Evolutionary conservation across 2,113 vertebrate species (phyloP), one percentile per base, ranked within the genome.

Genomic region (Dendropsophus ebraccatus): DNA sequence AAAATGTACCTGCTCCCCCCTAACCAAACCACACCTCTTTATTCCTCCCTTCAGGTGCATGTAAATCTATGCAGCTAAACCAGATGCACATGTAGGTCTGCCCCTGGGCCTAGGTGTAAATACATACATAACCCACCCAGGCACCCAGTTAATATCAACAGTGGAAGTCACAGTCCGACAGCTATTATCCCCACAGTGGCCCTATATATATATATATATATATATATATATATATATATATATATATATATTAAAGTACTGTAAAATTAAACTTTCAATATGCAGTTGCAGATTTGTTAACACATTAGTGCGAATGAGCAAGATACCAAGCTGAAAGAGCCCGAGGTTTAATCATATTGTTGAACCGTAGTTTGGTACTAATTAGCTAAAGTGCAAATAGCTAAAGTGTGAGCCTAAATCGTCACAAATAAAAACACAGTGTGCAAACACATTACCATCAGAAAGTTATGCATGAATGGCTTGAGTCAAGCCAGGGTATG

Each of bases 331-430:
- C 58, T 25, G 11, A 47, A 81, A 58, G 5, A 7, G 37, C 56
- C 37, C 47, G 78, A 19, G 58, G 37, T 45, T n/a, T 62, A 62
- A 65, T 81, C 30, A 81, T 41, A 28, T 45, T 65, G 30, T 19
- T 81, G 78, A 81, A 65, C 78, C 7, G 41, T 45, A 28, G n/a
- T 81, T 65, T 65, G 78, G 56, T 65, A 47, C 56, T 81, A 47
- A 81, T 65, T 81, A 81, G 25, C 35, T 41, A n/a, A 79, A 65
- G 78, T 81, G 37, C 23, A 30, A 81, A 81, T 19, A 67, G 25
- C 37, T 81, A 32, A 81, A 32, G 16, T 82, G 62, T 49, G 62
- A 82, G 28, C 12, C 11, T 16, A 49, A 25, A 65, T 65, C n/a
- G 23, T 45, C 62, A 69, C 41, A 82, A 82, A 81, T 28, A 65